These are phyloP conservation scores for Berghia stephanieae DNA, from an alignment of 1,140 invertebrate species.

Conservation along the genomic window DNA sequence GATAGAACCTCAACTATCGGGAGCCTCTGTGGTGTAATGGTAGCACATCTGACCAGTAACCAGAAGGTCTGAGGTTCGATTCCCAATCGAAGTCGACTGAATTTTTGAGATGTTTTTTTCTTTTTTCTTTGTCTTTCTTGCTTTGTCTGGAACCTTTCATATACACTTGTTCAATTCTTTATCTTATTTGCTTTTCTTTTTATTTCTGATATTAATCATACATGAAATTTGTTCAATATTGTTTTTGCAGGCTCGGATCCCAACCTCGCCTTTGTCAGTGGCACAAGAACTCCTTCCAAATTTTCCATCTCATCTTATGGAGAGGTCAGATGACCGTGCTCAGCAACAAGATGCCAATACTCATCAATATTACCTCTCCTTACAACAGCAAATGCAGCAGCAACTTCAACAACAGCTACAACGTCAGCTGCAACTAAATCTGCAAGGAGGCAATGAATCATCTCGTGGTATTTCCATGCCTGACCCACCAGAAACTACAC, in stretches of 20 bases:
- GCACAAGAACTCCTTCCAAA: constrained; percentile 39
- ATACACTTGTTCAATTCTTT: too few relatives aligned
- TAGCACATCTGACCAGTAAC: too few relatives aligned
- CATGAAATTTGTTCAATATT: not conserved
- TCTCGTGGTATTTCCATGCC: not conserved
- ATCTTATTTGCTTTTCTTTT: too few relatives aligned
- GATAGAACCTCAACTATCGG: too few relatives aligned
- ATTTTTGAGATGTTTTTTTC: too few relatives aligned
- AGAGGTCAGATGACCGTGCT: not conserved
- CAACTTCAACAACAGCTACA: constrained; percentile 27
- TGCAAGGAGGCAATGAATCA: constrained; percentile 13
- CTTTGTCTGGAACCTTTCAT: too few relatives aligned
- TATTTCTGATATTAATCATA: too few relatives aligned
- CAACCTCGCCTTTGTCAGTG: constrained; percentile 34
- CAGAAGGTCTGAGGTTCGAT: too few relatives aligned
- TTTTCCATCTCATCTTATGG: constrained; percentile 25
- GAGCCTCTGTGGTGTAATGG: too few relatives aligned
- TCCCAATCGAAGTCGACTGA: too few relatives aligned
- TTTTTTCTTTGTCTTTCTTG: too few relatives aligned
- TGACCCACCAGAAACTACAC: constrained; percentile 29
- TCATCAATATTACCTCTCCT: constrained; percentile 16
- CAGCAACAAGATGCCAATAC: constrained; percentile 9
- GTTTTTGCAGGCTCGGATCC: constrained; percentile 30
- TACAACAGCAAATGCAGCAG: constrained; percentile 30
- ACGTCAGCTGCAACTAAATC: constrained; percentile 26